phyloP scores from a whole-genome alignment of 2,113 vertebrate species.

The Paraplagusia blochii region DNA sequence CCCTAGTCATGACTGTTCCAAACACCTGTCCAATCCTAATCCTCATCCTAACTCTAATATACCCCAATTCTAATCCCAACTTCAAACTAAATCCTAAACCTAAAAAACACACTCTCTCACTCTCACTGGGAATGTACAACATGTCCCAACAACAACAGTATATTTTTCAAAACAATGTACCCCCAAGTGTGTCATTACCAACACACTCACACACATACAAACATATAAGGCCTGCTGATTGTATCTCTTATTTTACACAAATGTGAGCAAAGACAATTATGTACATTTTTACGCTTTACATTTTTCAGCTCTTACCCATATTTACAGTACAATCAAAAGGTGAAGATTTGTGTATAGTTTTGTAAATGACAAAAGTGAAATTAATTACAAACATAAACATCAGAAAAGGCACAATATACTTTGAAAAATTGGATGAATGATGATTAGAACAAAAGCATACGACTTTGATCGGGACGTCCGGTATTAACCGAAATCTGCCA shows the following conservation, averaged over 20 bases:
- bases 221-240: conserved; percentile 12
- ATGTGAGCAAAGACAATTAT: conserved; percentile 53
- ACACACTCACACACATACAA: conserved; percentile 1
- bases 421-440: background rate
- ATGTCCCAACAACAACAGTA: no score
- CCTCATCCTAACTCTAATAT: no score
- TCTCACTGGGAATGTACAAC: background rate
- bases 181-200: no score
- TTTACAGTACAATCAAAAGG: conserved; percentile 71
- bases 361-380: conserved; percentile 11
- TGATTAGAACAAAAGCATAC: conserved; percentile 15
- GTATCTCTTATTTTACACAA: conserved; percentile 56
- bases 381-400: conserved; percentile 16
- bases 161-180: no score
- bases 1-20: no score
- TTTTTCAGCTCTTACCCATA: conserved; percentile 51
- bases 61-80: no score
- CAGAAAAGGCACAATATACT: background rate
- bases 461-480: no score
- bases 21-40: no score
- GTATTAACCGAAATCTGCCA: no score
- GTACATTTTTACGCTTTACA: conserved; percentile 68
- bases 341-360: conserved; percentile 26
- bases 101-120: conserved; percentile 13
- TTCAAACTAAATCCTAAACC: no score